phyloP scores from a whole-genome alignment of 2,797 vertebrate species.

The Phrynocephalus forsythii region DNA sequence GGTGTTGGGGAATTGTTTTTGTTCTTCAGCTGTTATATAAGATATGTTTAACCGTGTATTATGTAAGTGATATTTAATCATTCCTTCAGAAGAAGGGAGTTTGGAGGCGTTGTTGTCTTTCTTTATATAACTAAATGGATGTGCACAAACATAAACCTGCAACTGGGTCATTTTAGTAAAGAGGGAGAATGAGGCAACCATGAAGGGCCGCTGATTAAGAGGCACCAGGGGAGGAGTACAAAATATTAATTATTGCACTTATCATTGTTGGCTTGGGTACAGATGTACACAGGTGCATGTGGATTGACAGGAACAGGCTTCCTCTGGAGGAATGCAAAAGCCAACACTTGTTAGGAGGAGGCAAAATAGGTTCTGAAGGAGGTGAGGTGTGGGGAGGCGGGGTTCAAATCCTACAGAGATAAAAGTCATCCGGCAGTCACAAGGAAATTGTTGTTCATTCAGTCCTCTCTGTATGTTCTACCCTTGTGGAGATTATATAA shows the following conservation, averaged over 20 bases:
- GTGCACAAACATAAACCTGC: background rate
- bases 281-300: too few relatives aligned
- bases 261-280: too few relatives aligned
- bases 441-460: background rate
- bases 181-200: background rate
- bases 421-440: background rate
- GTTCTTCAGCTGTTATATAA: background rate
- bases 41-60: background rate
- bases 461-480: too few relatives aligned
- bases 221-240: background rate
- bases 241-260: too few relatives aligned
- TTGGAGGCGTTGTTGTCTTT: background rate
- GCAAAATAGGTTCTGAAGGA: too few relatives aligned
- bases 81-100: background rate
- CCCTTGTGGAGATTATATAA: background rate
- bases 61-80: constrained; percentile 7
- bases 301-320: too few relatives aligned
- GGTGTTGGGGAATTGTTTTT: background rate
- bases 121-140: background rate
- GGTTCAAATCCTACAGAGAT: background rate
- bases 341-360: too few relatives aligned
- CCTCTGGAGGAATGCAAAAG: too few relatives aligned
- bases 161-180: background rate
- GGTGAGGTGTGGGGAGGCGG: background rate
- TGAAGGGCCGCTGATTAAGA: background rate